phyloP scores from a whole-genome alignment of 2,113 vertebrate species.

The Arvicanthis niloticus region DNA sequence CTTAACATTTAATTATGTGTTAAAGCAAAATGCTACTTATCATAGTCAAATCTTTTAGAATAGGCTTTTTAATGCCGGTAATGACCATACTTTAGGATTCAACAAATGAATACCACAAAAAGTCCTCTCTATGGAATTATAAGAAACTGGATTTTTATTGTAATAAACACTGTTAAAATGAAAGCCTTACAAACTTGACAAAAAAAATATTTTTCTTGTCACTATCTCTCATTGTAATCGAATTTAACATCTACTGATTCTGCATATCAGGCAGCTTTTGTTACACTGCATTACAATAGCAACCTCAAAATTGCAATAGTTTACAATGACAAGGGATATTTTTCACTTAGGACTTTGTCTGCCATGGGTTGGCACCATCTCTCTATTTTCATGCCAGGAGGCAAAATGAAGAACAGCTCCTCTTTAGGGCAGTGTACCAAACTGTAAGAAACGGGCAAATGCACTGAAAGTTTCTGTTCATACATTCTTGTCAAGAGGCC shows the following conservation, averaged over 20 bases:
- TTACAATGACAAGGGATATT: conserved; percentile 39
- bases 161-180: conserved; percentile 32
- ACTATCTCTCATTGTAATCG: conserved; percentile 45
- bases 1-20: not conserved
- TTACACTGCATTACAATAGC: conserved; percentile 2
- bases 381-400: conserved; percentile 51
- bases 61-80: conserved; percentile 19
- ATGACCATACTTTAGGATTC: not conserved
- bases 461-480: not conserved
- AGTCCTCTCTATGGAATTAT: not conserved
- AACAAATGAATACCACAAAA: conserved; percentile 38
- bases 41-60: conserved; percentile 32
- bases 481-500: not conserved
- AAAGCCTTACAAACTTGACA: conserved; percentile 50
- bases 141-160: conserved; percentile 51
- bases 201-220: conserved; percentile 54
- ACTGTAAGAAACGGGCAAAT: conserved; percentile 13
- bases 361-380: not conserved
- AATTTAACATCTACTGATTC: conserved; percentile 50
- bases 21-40: conserved; percentile 42
- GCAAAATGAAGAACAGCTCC: not conserved
- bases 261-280: conserved; percentile 9
- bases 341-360: conserved; percentile 36
- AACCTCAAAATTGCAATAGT: conserved; percentile 47
- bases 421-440: not conserved